Base-by-base conservation (phyloP, 2,888 invertebrate genomes). In the Notodonta ziczac region DNA sequence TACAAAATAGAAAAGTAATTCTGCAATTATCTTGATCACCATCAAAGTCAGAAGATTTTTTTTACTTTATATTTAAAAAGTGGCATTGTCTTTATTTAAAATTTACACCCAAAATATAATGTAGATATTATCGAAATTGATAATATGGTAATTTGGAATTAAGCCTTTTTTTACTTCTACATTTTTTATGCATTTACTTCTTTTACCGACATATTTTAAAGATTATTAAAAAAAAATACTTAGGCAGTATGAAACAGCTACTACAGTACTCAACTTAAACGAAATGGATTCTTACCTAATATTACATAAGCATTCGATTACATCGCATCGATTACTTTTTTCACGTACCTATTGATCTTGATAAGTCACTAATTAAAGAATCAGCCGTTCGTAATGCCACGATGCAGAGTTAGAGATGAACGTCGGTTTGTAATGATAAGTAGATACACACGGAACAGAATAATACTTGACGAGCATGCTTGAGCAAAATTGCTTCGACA, bases 281-380 rank as follows among this genome's bases (percentile, higher is more conserved):
- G 65, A 77, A 73, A 76, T 77, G 78, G 72, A 78, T 73, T 76
- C 24, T 24, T 24, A 24, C 24, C 24, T 77, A 80, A 80, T 78
- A 78, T 80, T 81, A 81, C 82, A 83, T 85, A 84, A 84, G 80
- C 80, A 83, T 85, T 84, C 79, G 83, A 84, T 86, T 86, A 81
- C 74, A 82, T 83, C 80, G 79, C 76, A 83, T 80, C 83, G 82
- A 87, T 87, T 86, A 82, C 81, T 76, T 80, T 80, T 77, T 69
- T 76, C 76, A 78, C 73, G 81, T 84, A n/a, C n/a, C n/a, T n/a
- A 85, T 85, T 81, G 86, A 88, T 88, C 87, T 86, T 84, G 87
- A 88, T 89, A 88, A 87, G 80, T 75, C 74, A 81, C 83, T 87
- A 87, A 88, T 89, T 87, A 88, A 83, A 87, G 85, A 88, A 84